Evolutionary conservation across 1,140 invertebrate genomes (phyloP), one percentile per base, ranked within the genome.

Genomic region (Notospermus geniculatus): DNA sequence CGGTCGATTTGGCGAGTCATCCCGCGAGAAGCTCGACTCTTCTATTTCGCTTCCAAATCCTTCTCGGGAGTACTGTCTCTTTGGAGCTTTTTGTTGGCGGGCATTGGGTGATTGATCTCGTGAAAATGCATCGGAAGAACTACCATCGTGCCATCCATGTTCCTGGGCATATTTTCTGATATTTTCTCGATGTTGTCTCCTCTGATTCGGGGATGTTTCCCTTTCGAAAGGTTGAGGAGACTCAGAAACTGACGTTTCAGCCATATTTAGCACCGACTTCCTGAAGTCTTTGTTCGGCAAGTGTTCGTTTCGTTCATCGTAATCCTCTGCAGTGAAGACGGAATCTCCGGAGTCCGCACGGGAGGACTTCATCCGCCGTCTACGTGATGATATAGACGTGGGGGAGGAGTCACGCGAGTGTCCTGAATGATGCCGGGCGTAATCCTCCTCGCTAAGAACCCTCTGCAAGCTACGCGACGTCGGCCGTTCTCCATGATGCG

Each of bases 231-330:
- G 9, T 65, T 65, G 27, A 39, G 56, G n/a, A 59, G 57, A 15
- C 60, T 60, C 30, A 30, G 63, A 65, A 19, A 62, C 57, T 46
- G 71, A 68, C 22, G 72, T 59, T 9, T 65, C 50, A 19, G 71
- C 69, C 84, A 89, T 88, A 73, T 90, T 91, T 9, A 90, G 75
- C 0, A 86, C 85, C 0, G 88, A 90, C 74, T 91, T 90, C 13
- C 89, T 82, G 70, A 90, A 90, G 72, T 90, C 88, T 79, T 90
- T 90, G 73, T 90, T 90, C 25, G 68, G 72, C 39, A 71, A 57
- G 50, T 67, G 63, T 23, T 56, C 45, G 28, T 71, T 67, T 22
- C 58, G 39, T 13, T 68, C 65, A 4, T 19, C 25, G 9, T 7
- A 9, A 43, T 69, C 63, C 25, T 73, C 69, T 39, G 59, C 55